A percentile compares a stretch with the other conserved stretches of the same genome.
Evolutionary conservation across 2,113 vertebrate genomes (phyloP).

Genomic region (Brienomyrus brachyistius): DNA sequence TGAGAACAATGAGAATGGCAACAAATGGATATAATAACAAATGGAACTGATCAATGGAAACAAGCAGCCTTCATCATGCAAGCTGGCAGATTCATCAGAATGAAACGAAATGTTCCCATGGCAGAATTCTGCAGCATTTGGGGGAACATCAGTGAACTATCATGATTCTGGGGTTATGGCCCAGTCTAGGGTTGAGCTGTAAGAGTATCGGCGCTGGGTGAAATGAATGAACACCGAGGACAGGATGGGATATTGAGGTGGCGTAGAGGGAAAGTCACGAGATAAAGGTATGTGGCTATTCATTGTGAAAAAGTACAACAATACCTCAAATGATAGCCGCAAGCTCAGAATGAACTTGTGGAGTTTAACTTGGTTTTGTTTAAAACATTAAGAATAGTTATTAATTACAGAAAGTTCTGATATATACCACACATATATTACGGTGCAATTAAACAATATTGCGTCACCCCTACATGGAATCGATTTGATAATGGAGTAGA

Average conservation of each 20-base stretch:
- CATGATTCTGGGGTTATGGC: neutral
- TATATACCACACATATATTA: neutral
- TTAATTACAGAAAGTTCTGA: neutral
- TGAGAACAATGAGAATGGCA: neutral
- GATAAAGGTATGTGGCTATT: neutral
- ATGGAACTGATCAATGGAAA: neutral
- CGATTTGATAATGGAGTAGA: neutral
- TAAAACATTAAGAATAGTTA: neutral
- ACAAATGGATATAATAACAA: neutral
- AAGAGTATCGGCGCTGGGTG: neutral
- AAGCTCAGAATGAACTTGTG: neutral
- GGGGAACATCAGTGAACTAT: neutral
- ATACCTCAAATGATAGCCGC: neutral
- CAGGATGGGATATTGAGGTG: neutral
- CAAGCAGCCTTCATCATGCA: neutral
- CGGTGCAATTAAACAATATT: neutral
- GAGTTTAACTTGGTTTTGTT: neutral
- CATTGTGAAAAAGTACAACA: neutral
- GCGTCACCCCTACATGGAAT: neutral
- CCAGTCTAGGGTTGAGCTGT: neutral
- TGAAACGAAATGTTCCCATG: neutral
- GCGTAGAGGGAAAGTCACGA: neutral
- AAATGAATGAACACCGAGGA: neutral
- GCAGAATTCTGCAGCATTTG: neutral
- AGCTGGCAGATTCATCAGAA: neutral